Base-by-base conservation (phyloP, 2,113 vertebrate species). In the Ophthalmolycus amberensis region DNA sequence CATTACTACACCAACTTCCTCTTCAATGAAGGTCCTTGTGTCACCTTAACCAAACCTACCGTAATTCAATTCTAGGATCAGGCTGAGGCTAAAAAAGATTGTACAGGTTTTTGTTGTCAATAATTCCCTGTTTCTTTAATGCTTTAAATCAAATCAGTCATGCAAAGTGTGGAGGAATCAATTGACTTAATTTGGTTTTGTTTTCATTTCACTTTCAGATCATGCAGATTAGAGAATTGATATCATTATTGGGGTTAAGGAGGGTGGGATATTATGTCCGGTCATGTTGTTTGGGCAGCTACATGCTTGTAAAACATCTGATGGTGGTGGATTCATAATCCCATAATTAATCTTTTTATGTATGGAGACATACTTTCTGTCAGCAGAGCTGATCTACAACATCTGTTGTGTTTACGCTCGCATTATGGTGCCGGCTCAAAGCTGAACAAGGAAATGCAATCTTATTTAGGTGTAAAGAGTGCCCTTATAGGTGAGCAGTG, bases 241-340 rank as follows among this genome's bases (percentile, higher is more conserved):
- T 5, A 25, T 44, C 11, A 18, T 27, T 25, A 46, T 32, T 32
- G 12, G 5, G 12, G 9, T 18, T 22, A 34, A 27, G 20, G 4
- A 11, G 9, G n/a, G 4, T 65, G 27, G 4, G 15, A 20, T 3
- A 11, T 40, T 59, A n/a, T 27, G 14, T 54, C 14, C 44, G 2
- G 46, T 15, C 7, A 16, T 42, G 22, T 64, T 42, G 46, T 37
- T 22, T 37, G 14, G 14, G 62, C 50, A 18, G n/a, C 16, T 58
- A 37, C 63, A 56, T 22, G 40, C 29, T 44, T 27, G 64, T 63
- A 29, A 54, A 75, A 29, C 82, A 69, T 73, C 70, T 79, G 76
- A 1, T 48, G 52, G 9, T 22, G 11, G 8, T 20, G 6, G 5
- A 42, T 66, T 54, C 16, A 12, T 32, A 42, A 71, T n/a, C 40